Base-by-base conservation (phyloP, 2,888 invertebrate species). In the Neuroscelio doddi region DNA sequence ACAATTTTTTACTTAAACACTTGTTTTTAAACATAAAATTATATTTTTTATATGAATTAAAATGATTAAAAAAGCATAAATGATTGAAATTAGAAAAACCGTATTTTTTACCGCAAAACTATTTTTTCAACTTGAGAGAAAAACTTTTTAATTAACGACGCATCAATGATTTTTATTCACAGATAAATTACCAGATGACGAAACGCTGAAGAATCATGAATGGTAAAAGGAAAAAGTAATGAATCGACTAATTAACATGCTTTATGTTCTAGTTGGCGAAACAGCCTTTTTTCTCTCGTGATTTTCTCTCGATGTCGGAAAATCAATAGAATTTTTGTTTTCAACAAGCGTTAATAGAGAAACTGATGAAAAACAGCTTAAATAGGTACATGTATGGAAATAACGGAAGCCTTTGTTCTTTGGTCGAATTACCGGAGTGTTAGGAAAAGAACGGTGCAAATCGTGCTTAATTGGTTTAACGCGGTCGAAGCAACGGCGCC, bases 341-440 rank as follows among this genome's bases (percentile, higher is more conserved):
- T 5, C 21, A 5, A 21, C 21, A 21, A 21, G 21, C 5, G 21
- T 21, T 5, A 21, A 21, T 5, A 21, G 21, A 21, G 21, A 21
- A 3, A 21, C 21, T n/a, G n/a, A n/a, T n/a, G n/a, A 30, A 45
- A 32, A 30, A 32, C 32, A 32, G 45, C 45, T 30, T 21, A 30
- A 30, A 32, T 45, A 45, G 30, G 30, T 45, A 32, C 30, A 30
- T 32, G 45, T 32, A 32, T 45, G n/a, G n/a, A n/a, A n/a, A 27
- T n/a, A n/a, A n/a, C n/a, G n/a, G n/a, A 16, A 27, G 44, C 21
- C 30, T 30, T 41, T 38, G 16, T 56, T 12, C 38, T 39, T 39
- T 29, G 30, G 14, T 30, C 51, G 30, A 64, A 69, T 74, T 76
- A 75, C 70, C 71, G 76, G 14, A 74, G 45, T 15, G 62, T 62